Base-by-base conservation (phyloP, 2,888 invertebrate genomes). In the Latrodectus elegans region DNA sequence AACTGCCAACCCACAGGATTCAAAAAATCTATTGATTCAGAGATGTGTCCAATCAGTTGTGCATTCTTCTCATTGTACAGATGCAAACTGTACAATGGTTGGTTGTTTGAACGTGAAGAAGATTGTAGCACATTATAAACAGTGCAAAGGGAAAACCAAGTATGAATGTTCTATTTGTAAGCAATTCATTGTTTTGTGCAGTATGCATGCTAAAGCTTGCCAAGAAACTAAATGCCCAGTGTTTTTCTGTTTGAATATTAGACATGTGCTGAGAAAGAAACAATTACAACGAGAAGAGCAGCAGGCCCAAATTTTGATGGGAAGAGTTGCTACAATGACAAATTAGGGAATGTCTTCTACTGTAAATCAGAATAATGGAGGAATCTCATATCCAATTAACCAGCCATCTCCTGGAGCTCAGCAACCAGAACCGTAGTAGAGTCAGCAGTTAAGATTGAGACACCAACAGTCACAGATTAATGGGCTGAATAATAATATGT, bases 81-180 rank as follows among this genome's bases (percentile, higher is more conserved):
- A 99, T 93, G 99, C 99, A 90, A 99, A 99, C 93, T 99, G 99
- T 93, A 95, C 98, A 89, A 94, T 98, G 91, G 97, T 97, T 26
- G 97, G 97, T 91, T 99, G 99, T 93, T 96, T 97, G 93, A 99
- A 98, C 94, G 99, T 99, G 99, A 99, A 99, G 93, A 95, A 98
- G 83, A 98, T 99, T 67, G 98, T 99, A n/a, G 95, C 96, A 89
- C 99, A 99, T 93, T 98, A 99, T 51, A 98, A 97, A 94, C 95
- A 95, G 91, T 99, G 99, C 94, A 97, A 98, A 93, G 94, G 97
- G 90, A 97, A 97, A 94, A 97, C 70, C 12, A 77, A 55, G 22
- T 53, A 97, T 91, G 97, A 97, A 90, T 99, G 99, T 93, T 97
- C 98, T 0, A 98, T 99, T 90, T 99, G 99, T 94, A 99, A 99